A percentile compares a stretch with the other conserved stretches of the same genome.
These are phyloP conservation scores for Larimichthys crocea DNA, from an alignment of 2,113 vertebrate genomes.

Conservation along the genomic window DNA sequence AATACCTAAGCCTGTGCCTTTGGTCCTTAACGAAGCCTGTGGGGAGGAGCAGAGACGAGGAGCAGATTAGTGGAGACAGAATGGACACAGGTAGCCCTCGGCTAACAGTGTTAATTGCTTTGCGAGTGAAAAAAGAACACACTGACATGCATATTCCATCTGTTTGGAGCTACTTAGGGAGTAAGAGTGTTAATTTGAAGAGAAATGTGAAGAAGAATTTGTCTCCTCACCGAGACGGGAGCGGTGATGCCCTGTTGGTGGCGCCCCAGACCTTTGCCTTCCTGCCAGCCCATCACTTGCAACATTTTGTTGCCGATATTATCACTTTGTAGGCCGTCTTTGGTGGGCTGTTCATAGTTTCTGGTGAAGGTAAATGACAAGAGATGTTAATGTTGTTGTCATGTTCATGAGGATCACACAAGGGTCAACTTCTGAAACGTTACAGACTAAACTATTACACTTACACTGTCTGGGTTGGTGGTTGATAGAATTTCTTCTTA, in stretches of 20 bases:
- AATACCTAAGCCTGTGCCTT: conserved; percentile 92
- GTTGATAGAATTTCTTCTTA: conserved; percentile 90
- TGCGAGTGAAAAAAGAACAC: conserved; percentile 21
- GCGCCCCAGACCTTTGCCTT: conserved; percentile 91
- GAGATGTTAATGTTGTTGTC: background rate
- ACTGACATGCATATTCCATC: conserved; percentile 8
- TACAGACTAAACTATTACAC: background rate
- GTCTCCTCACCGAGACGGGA: conserved; percentile 88
- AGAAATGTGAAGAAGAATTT: background rate
- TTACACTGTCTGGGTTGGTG: conserved; percentile 63
- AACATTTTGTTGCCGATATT: conserved; percentile 97
- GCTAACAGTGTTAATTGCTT: conserved; percentile 62
- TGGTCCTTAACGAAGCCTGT: conserved; percentile 92
- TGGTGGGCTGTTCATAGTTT: conserved; percentile 94
- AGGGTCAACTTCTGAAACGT: background rate
- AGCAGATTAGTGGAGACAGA: conserved; percentile 53
- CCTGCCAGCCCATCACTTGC: conserved; percentile 97
- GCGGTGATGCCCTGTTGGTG: conserved; percentile 95
- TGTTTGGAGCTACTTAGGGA: conserved; percentile 18
- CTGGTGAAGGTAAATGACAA: conserved; percentile 69
- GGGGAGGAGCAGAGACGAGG: conserved; percentile 36
- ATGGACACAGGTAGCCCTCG: conserved; percentile 37
- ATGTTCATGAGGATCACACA: background rate
- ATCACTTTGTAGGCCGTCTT: conserved; percentile 92
- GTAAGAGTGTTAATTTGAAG: background rate